Conservation (phyloP, 2,888 invertebrate genomes). For the Ormyrus labotus region DNA sequence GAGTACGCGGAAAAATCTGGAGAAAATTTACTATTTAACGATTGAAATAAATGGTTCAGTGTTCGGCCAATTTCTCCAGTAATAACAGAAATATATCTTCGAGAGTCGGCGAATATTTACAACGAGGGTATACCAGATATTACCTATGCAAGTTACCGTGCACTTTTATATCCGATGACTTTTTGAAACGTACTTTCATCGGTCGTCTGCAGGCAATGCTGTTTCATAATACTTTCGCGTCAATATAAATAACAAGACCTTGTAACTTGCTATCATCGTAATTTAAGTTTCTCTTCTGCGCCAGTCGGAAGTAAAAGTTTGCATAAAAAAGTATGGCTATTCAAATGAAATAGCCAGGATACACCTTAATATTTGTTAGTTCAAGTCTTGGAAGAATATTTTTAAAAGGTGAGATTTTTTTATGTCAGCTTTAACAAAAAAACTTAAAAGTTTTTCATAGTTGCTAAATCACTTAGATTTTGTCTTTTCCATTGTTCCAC, state of each 20-base stretch:
- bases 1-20: conserved; percentile 7
- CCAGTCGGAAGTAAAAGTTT: conserved; percentile 46
- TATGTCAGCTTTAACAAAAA: too few species aligned
- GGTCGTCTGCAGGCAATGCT: conserved; percentile 3
- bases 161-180: conserved; percentile 31
- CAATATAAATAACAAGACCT: conserved; percentile 52
- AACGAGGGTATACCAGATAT: conserved; percentile 19
- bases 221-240: conserved; percentile 52
- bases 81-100: conserved; percentile 39
- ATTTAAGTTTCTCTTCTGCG: conserved; percentile 48
- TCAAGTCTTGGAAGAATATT: too few species aligned
- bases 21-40: conserved; percentile 39
- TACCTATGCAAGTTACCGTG: conserved; percentile 12
- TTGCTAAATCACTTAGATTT: too few species aligned
- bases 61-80: conserved; percentile 23
- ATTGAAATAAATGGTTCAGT: conserved; percentile 41
- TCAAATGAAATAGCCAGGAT: conserved; percentile 1
- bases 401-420: too few species aligned
- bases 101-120: conserved; percentile 22
- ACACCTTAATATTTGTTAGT: conserved; percentile 8
- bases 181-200: conserved; percentile 42
- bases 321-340: conserved; percentile 17
- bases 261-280: conserved; percentile 45
- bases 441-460: too few species aligned
- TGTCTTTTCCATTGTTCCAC: too few species aligned